Percentiles rank a stretch among this genome's conserved stretches.
Conservation (phyloP, 2,113 vertebrate genomes). For the Rallus limicola region DNA sequence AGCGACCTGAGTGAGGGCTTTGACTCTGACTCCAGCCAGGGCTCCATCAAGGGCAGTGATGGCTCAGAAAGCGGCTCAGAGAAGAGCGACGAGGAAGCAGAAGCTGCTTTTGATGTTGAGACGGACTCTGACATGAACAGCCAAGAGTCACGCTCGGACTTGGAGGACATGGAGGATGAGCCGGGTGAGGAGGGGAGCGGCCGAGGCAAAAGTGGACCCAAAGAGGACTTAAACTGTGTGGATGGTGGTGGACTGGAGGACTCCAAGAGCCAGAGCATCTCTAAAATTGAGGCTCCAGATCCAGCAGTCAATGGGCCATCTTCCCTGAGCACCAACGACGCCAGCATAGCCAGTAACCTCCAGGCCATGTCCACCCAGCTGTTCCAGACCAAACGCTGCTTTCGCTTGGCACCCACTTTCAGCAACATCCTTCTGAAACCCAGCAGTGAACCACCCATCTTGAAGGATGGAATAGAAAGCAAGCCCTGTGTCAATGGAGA, state of each 20-base stretch:
- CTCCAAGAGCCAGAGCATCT: not conserved
- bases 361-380: slow-evolving; percentile 97
- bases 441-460: not conserved
- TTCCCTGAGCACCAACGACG: slow-evolving; percentile 73
- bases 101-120: slow-evolving; percentile 93
- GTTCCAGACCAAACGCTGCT: slow-evolving; percentile 95
- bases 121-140: slow-evolving; percentile 99
- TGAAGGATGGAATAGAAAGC: not conserved
- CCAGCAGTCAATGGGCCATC: slow-evolving; percentile 81
- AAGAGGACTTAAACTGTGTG: slow-evolving; percentile 19
- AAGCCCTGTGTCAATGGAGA: slow-evolving; percentile 77
- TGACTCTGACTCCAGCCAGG: slow-evolving; percentile 82
- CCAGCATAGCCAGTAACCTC: slow-evolving; percentile 94
- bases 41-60: slow-evolving; percentile 82
- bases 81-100: slow-evolving; percentile 86
- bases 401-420: slow-evolving; percentile 94
- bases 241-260: slow-evolving; percentile 25
- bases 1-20: slow-evolving; percentile 98
- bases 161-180: slow-evolving; percentile 93
- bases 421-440: slow-evolving; percentile 90
- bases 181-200: slow-evolving; percentile 40
- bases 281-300: slow-evolving; percentile 64
- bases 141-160: slow-evolving; percentile 94
- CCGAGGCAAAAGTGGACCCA: not conserved
- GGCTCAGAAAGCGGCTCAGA: slow-evolving; percentile 88